phyloP scores from a whole-genome alignment of 2,797 vertebrate species.

The Alauda arvensis region DNA sequence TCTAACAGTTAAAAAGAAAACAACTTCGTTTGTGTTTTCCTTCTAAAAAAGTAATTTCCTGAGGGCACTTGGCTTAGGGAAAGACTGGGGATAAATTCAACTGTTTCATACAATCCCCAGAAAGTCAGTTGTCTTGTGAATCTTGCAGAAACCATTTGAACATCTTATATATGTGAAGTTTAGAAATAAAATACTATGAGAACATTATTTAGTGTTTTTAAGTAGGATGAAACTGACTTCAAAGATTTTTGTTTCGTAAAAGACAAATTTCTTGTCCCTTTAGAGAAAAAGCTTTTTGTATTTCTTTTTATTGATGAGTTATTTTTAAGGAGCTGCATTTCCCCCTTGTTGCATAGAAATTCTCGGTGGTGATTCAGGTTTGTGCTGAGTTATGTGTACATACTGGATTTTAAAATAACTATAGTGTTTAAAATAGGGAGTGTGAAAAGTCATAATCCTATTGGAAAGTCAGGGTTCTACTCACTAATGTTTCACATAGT shows the following conservation, averaged over 20 bases:
- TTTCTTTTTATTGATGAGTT: not conserved
- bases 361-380: not conserved
- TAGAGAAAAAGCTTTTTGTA: not conserved
- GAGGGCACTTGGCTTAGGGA: not conserved
- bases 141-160: constrained; percentile 15
- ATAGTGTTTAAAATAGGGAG: not conserved
- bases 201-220: not conserved
- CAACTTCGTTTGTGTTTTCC: not conserved
- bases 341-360: not conserved
- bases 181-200: not conserved
- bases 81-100: not conserved
- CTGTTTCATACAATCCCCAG: not conserved
- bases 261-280: not conserved
- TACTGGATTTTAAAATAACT: not conserved
- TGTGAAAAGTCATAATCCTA: not conserved
- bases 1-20: not conserved
- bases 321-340: not conserved
- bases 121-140: not conserved
- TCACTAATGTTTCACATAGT: not conserved
- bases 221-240: not conserved
- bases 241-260: not conserved
- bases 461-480: not conserved
- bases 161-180: constrained; percentile 9
- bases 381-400: not conserved
- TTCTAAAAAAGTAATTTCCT: constrained; percentile 15